Base-by-base conservation (phyloP, 2,797 vertebrate genomes). In the Schizopygopsis malacanthus region DNA sequence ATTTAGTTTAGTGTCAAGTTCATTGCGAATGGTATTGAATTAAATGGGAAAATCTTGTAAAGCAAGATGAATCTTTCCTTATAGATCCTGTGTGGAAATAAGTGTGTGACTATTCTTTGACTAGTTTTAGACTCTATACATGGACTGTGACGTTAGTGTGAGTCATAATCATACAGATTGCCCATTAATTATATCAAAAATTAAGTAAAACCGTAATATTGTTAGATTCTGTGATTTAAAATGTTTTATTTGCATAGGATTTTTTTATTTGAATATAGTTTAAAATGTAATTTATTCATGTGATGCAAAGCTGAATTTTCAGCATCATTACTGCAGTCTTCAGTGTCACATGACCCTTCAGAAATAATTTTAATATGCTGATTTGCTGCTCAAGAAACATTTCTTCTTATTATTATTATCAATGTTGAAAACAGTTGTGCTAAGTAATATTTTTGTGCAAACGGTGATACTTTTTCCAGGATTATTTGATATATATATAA, bases 11-110 rank as follows among this genome's bases (percentile, higher is more conserved):
- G 45, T 54, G 45, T 12, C 47, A 15, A n/a, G 47, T 67, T 77
- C n/a, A 77, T 65, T 28, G 25, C 25, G 25, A 75, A 54, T 28
- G 33, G 13, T 77, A 54, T 77, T 41, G 33, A 84, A 67, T 76
- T 25, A 65, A 83, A 76, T 84, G 45, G 33, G 67, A 77, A 28
- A 76, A 41, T 52, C 56, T 52, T 83, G 54, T 83, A 16, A 25
- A 83, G 33, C 1, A n/a, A 37, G 33, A 28, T 82, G 11, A 63
- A 41, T 45, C 25, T 43, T 45, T 73, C 54, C 11, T 73, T 45
- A 28, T 22, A 63, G 81, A 63, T 77, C 10, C 22, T 37, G 11
- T 69, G 18, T 69, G 63, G 78, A 16, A 83, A 47, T 83, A 41
- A 75, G 33, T 71, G 67, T 56, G 13, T 37, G 39, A 28, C n/a